These are phyloP conservation scores for Muscina levida DNA, from an alignment of 2,888 invertebrate genomes.

Conservation along the genomic window DNA sequence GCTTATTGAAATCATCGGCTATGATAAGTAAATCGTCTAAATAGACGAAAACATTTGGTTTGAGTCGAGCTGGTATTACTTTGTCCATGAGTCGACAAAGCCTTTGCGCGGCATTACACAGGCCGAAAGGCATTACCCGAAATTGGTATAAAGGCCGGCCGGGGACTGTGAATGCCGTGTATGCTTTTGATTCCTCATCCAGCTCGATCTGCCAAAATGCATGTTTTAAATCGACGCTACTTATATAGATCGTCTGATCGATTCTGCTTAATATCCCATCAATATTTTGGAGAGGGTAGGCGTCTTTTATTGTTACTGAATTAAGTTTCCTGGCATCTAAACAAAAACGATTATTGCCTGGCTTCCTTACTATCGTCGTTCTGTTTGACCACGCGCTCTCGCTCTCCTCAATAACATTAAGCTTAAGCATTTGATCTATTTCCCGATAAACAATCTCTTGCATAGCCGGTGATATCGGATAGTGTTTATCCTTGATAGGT, in stretches of 20 bases:
- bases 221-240: slow-evolving; percentile 61
- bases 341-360: slow-evolving; percentile 49
- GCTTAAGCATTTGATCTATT: background rate
- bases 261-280: slow-evolving; percentile 53
- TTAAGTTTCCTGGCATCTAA: slow-evolving; percentile 46
- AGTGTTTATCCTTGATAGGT: slow-evolving; percentile 1
- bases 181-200: slow-evolving; percentile 42
- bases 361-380: background rate
- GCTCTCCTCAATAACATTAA: background rate
- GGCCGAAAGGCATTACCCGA: slow-evolving; percentile 58
- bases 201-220: slow-evolving; percentile 57
- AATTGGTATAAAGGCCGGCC: slow-evolving; percentile 61
- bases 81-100: slow-evolving; percentile 66
- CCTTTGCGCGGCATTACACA: slow-evolving; percentile 57
- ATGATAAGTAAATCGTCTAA: slow-evolving; percentile 53
- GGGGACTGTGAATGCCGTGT: slow-evolving; percentile 58
- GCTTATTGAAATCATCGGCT: slow-evolving; percentile 46
- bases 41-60: slow-evolving; percentile 43
- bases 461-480: background rate
- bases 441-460: background rate
- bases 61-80: slow-evolving; percentile 43
- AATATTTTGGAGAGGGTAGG: background rate
- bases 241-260: slow-evolving; percentile 67
- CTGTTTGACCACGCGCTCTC: background rate
- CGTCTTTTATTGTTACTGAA: background rate